Evolutionary conservation across 2,113 vertebrate genomes (phyloP).

Genomic region (Cepphus grylle): DNA sequence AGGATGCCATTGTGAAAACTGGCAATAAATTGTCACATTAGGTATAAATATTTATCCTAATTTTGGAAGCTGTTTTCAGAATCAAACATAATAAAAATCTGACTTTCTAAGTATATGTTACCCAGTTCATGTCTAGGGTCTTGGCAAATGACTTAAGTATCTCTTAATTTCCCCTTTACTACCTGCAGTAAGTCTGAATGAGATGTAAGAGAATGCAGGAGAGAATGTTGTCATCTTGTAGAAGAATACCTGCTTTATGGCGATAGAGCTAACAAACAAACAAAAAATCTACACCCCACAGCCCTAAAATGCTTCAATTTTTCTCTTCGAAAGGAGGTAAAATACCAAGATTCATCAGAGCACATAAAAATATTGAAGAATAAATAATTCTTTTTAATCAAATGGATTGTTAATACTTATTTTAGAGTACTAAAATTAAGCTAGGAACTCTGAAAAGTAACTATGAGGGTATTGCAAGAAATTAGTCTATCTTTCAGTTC

Average conservation of each 20-base stretch:
- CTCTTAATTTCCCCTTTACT: not conserved
- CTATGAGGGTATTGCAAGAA: not conserved
- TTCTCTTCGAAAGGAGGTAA: not conserved
- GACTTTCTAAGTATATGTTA: not conserved
- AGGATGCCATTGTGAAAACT: not conserved
- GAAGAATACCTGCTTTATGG: not conserved
- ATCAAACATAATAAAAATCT: not conserved
- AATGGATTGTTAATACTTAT: not conserved
- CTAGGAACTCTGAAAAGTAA: not conserved
- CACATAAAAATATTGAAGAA: not conserved
- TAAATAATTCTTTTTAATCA: constrained; percentile 8
- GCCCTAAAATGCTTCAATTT: not conserved
- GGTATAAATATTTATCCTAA: not conserved
- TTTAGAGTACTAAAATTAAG: not conserved
- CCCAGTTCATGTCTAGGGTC: not conserved
- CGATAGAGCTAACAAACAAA: not conserved
- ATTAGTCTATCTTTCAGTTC: not conserved
- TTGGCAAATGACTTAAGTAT: not conserved
- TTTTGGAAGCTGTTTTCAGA: not conserved
- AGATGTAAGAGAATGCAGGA: not conserved
- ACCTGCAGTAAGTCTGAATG: not conserved
- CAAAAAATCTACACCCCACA: not conserved
- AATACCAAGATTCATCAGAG: not conserved
- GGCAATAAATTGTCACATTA: not conserved
- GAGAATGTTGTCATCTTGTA: not conserved